Base-by-base conservation (phyloP, 2,888 invertebrate genomes). In the Octonoba sinensis region DNA sequence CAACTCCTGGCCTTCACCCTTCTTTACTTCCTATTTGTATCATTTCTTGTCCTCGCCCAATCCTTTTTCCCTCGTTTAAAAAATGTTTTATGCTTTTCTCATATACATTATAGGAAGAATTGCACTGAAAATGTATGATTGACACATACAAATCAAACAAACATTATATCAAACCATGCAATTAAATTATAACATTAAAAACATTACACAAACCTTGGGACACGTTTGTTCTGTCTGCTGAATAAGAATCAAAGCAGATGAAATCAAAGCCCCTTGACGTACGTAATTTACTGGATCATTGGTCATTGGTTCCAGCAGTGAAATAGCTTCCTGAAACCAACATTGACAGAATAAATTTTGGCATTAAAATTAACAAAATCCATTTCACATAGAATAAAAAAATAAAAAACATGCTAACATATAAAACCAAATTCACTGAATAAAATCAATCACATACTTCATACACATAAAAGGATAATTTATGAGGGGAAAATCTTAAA, bases 211-310 rank as follows among this genome's bases (percentile, higher is more conserved):
- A 86, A 90, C 95, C 89, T 98, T 97, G 0, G 98, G 94, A 87
- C 97, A 97, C 6, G 96, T 95, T 79, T 93, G 92, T 89, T 99
- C 99, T 4, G 98, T 99, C 88, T 99, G 99, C 88, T 99, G 99
- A 83, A 99, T 96, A 46, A 99, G 91, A 85, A 99, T 96, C 94
- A 99, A 95, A 1, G 99, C 96, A 0, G 98, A 96, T 0, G 99
- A 98, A 86, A 99, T 96, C 56, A 97, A 90, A 1, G 97, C 97
- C 46, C 97, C 99, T 90, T 99, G 99, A 16, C 99, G 93, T 0
- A 99, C 99, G 89, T 98, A 99, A 89, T 98, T 99, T 13, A 99
- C 98, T 0, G 98, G 97, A 89, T 99, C 99, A 90, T 98, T 97
- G 46, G 97, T 96, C 95, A 99, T 96, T 0, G 99, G 99, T 88